Conservation (phyloP, 2,888 invertebrate genomes). For the Auanema sp. region DNA sequence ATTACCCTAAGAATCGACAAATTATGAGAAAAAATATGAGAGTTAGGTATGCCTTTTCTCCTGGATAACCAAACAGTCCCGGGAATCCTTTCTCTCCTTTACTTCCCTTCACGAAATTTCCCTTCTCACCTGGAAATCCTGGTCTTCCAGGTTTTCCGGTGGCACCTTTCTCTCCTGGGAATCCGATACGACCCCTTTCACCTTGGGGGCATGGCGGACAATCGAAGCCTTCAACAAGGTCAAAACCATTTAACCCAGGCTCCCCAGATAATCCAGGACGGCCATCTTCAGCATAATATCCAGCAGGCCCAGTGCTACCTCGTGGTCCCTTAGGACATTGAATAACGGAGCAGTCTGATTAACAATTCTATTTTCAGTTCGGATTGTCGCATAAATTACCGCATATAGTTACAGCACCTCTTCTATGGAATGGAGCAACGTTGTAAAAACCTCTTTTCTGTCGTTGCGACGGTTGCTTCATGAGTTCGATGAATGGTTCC, state of each 20-base stretch:
- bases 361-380: too few relatives aligned
- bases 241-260: constrained; percentile 34
- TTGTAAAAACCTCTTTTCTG: too few relatives aligned
- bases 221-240: constrained; percentile 31
- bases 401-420: too few relatives aligned
- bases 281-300: constrained; percentile 32
- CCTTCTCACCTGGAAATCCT: constrained; percentile 28
- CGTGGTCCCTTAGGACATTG: constrained; percentile 39
- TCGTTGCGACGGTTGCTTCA: too few relatives aligned
- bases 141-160: constrained; percentile 31
- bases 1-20: background rate
- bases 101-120: constrained; percentile 28
- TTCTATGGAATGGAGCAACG: too few relatives aligned
- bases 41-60: constrained; percentile 22
- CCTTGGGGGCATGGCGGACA: constrained; percentile 38
- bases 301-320: constrained; percentile 37
- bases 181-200: constrained; percentile 31
- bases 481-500: too few relatives aligned
- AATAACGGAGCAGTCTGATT: constrained; percentile 34
- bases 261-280: constrained; percentile 25
- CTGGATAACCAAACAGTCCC: constrained; percentile 27
- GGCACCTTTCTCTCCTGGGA: constrained; percentile 27
- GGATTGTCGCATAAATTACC: too few relatives aligned
- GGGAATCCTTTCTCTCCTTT: constrained; percentile 26
- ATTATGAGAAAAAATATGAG: too few relatives aligned